Evolutionary conservation across 2,888 invertebrate species (phyloP).

Genomic region (Daptonema setosum): DNA sequence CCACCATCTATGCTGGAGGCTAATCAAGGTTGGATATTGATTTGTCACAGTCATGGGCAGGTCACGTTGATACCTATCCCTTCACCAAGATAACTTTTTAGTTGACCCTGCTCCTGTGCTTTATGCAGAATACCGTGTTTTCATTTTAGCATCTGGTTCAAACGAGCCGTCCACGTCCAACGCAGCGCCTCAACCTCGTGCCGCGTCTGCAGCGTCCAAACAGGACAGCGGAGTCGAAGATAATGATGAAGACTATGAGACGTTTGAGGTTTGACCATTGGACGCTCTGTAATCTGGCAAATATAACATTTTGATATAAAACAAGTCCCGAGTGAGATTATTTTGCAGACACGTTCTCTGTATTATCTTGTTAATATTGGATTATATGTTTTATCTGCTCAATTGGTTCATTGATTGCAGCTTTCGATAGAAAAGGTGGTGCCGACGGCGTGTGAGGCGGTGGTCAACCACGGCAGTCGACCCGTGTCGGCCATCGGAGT

Average conservation of each 20-base stretch:
- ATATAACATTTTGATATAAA: conserved; percentile 10
- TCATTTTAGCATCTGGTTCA: too few species aligned
- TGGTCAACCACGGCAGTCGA: conserved; percentile 67
- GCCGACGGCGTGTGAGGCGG: conserved; percentile 40
- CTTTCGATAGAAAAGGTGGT: conserved; percentile 31
- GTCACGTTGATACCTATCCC: too few species aligned
- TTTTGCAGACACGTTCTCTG: too few species aligned
- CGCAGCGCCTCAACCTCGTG: too few species aligned
- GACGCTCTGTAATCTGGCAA: conserved; percentile 10
- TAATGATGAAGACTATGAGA: conserved; percentile 26
- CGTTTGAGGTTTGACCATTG: not conserved
- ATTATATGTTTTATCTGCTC: not conserved
- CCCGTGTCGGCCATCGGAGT: conserved; percentile 64
- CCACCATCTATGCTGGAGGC: too few species aligned
- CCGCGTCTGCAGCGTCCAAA: conserved; percentile 3
- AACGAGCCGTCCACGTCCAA: too few species aligned
- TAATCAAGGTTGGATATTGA: too few species aligned
- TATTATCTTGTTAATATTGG: not conserved
- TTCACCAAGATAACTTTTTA: too few species aligned
- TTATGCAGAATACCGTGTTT: too few species aligned
- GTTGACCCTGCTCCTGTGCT: too few species aligned
- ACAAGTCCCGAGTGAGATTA: too few species aligned
- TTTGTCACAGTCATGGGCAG: too few species aligned
- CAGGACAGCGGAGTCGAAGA: conserved; percentile 23
- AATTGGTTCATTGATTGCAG: conserved; percentile 10